Evolutionary conservation across 1,140 invertebrate genomes (phyloP).

Genomic region (Leptinotarsa defecta): DNA sequence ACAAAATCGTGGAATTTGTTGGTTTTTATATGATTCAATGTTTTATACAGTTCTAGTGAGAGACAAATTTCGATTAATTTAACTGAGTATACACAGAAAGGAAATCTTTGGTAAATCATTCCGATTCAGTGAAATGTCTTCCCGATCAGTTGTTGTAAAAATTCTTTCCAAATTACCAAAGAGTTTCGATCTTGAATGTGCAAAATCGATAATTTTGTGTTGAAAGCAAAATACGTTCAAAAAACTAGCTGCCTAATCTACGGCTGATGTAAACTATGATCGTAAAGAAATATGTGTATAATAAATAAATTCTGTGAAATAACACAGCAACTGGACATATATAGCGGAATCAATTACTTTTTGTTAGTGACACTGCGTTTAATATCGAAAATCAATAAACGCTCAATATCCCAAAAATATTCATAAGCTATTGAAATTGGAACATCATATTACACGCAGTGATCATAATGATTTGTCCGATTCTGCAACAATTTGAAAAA

Average conservation of each 20-base stretch:
- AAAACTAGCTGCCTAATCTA: conserved; percentile 40
- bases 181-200: conserved; percentile 33
- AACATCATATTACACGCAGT: too few relatives aligned
- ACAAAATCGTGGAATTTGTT: not conserved
- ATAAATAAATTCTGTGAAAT: conserved; percentile 42
- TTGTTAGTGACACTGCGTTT: not conserved
- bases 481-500: too few relatives aligned
- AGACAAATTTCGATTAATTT: conserved; percentile 32
- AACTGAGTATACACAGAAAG: conserved; percentile 45
- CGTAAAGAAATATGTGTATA: conserved; percentile 45
- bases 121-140: conserved; percentile 6
- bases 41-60: not conserved
- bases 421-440: too few relatives aligned
- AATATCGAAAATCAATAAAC: not conserved
- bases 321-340: conserved; percentile 34
- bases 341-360: not conserved
- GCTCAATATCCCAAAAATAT: too few relatives aligned
- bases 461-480: too few relatives aligned
- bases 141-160: not conserved
- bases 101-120: conserved; percentile 27
- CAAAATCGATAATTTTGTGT: conserved; percentile 31
- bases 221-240: conserved; percentile 34
- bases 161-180: conserved; percentile 4
- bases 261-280: conserved; percentile 44
- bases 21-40: not conserved